Conservation (phyloP, 2,888 invertebrate genomes). For the Polia nebulosa region DNA sequence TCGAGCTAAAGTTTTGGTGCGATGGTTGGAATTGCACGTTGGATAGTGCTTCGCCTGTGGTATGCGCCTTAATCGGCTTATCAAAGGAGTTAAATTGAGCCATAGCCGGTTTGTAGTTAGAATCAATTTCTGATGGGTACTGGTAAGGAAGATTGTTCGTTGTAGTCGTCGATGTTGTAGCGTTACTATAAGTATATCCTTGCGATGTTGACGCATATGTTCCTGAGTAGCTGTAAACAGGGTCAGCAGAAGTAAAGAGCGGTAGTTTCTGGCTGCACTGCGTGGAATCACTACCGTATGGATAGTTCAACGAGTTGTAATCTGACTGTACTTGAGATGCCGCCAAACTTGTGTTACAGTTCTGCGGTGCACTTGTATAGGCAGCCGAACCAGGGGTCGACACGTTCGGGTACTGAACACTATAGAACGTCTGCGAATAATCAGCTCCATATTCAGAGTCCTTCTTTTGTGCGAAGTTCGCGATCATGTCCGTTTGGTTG, state of each 20-base stretch:
- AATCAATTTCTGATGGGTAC: conserved; percentile 61
- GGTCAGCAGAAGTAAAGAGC: conserved; percentile 70
- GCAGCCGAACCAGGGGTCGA: conserved; percentile 79
- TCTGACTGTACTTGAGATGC: conserved; percentile 78
- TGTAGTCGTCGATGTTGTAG: conserved; percentile 66
- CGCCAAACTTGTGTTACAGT: conserved; percentile 75
- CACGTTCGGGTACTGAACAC: conserved; percentile 80
- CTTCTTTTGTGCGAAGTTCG: conserved; percentile 81
- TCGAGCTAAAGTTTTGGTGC: conserved; percentile 67
- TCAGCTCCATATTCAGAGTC: conserved; percentile 74
- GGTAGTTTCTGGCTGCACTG: conserved; percentile 66
- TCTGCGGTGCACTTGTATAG: conserved; percentile 80
- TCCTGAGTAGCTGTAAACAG: conserved; percentile 74
- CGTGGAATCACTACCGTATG: conserved; percentile 68
- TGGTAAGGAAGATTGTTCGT: conserved; percentile 67
- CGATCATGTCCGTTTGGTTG: conserved; percentile 76
- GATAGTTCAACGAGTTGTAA: conserved; percentile 77
- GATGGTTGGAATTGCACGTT: conserved; percentile 64
- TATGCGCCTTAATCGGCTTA: conserved; percentile 86
- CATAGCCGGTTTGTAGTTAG: conserved; percentile 70
- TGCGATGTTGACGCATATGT: conserved; percentile 76
- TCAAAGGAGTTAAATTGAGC: conserved; percentile 81
- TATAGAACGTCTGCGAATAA: conserved; percentile 84
- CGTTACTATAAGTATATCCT: conserved; percentile 78
- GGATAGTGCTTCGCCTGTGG: conserved; percentile 83